Conservation (phyloP, 2,797 vertebrate genomes). For the Lagodon rhomboides region DNA sequence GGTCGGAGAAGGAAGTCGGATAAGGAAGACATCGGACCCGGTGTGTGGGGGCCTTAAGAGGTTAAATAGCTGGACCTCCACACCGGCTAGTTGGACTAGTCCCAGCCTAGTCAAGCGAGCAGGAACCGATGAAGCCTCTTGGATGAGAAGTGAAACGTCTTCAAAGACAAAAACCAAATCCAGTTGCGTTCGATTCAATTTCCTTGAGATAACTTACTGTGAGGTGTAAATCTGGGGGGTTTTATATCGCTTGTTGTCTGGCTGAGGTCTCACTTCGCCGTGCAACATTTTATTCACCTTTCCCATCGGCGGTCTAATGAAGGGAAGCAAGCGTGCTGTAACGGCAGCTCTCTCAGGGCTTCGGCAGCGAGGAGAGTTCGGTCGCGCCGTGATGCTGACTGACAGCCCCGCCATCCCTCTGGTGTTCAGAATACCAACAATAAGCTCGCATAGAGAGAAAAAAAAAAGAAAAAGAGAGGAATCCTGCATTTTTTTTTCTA, state of each 20-base stretch:
- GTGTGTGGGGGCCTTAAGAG: too few relatives aligned
- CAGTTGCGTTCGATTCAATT: too few relatives aligned
- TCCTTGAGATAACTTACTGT: slow-evolving; percentile 25
- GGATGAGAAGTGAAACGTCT: too few relatives aligned
- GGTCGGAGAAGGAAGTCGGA: too few relatives aligned
- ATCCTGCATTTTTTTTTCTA: slow-evolving; percentile 22
- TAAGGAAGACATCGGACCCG: too few relatives aligned
- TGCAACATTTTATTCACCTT: slow-evolving; percentile 15
- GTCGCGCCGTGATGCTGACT: slow-evolving; percentile 37
- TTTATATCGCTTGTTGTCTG: background rate
- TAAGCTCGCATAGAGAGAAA: slow-evolving; percentile 6
- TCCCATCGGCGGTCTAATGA: slow-evolving; percentile 28
- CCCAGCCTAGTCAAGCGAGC: too few relatives aligned
- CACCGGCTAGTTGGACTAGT: too few relatives aligned
- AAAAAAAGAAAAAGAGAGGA: slow-evolving; percentile 12
- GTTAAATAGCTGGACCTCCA: too few relatives aligned
- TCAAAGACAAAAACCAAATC: too few relatives aligned
- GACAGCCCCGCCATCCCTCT: slow-evolving; percentile 46
- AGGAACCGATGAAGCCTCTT: too few relatives aligned
- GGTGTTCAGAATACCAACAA: slow-evolving; percentile 47
- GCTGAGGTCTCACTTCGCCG: background rate
- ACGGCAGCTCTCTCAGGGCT: slow-evolving; percentile 28
- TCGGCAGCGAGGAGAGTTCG: slow-evolving; percentile 33
- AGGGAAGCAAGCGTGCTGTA: slow-evolving; percentile 10
- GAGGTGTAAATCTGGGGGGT: background rate